A percentile compares a stretch with the other conserved stretches of the same genome.
Evolutionary conservation across 2,888 invertebrate genomes (phyloP).

Genomic region (Seira ritae): DNA sequence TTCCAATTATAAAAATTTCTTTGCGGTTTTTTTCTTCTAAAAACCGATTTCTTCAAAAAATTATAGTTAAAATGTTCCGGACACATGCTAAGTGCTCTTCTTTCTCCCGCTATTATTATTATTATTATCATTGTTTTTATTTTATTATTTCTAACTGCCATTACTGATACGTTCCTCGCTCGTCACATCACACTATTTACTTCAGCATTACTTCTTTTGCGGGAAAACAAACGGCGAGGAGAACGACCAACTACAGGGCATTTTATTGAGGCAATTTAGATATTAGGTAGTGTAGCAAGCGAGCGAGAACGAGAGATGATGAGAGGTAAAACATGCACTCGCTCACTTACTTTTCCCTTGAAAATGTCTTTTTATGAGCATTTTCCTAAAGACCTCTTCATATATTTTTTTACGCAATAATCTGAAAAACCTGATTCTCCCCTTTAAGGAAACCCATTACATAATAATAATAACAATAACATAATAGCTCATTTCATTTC

Average conservation of each 20-base stretch:
- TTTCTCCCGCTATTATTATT: constrained; percentile 6
- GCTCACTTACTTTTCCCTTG: background rate
- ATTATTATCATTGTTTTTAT: constrained; percentile 13
- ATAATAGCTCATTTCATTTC: constrained; percentile 20
- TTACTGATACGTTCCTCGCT: background rate
- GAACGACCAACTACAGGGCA: constrained; percentile 3
- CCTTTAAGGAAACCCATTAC: background rate
- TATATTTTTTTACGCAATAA: constrained; percentile 11
- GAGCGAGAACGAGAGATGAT: no score
- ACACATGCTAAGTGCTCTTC: constrained; percentile 46
- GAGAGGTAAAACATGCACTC: constrained; percentile 1
- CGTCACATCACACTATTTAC: background rate
- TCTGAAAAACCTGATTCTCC: background rate
- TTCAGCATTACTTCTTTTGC: background rate
- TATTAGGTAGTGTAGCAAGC: constrained; percentile 5
- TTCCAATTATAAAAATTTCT: background rate
- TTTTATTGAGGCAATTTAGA: constrained; percentile 23
- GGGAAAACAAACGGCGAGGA: background rate
- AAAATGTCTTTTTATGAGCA: background rate
- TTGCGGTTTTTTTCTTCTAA: background rate
- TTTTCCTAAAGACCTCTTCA: background rate
- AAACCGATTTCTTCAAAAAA: constrained; percentile 4
- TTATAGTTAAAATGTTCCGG: constrained; percentile 42
- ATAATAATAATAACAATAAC: background rate
- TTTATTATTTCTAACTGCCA: constrained; percentile 18